Evolutionary conservation across 2,113 vertebrate genomes (phyloP).

Genomic region (Deroptyus accipitrinus): DNA sequence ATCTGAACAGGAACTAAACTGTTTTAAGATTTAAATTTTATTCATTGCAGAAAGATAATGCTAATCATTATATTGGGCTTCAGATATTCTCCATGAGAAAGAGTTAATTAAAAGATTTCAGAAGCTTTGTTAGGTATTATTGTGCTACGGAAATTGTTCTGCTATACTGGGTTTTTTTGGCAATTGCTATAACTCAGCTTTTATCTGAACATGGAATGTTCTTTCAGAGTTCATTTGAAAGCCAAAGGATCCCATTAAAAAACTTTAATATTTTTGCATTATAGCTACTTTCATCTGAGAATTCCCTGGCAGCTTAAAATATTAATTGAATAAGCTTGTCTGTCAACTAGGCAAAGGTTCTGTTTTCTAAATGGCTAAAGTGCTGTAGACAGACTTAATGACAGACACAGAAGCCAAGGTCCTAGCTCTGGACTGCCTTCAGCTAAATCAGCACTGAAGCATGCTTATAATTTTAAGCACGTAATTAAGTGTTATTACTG

Average conservation of each 20-base stretch:
- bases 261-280: neutral
- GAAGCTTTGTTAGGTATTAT: neutral
- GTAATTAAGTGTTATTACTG: neutral
- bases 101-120: neutral
- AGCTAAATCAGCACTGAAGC: neutral
- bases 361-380: neutral
- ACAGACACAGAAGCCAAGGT: neutral
- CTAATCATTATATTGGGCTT: neutral
- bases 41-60: neutral
- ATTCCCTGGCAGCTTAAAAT: neutral
- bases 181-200: neutral
- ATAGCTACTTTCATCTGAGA: neutral
- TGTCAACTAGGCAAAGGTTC: neutral
- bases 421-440: neutral
- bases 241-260: neutral
- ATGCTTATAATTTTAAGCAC: neutral
- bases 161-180: neutral
- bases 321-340: neutral
- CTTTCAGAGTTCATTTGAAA: conserved; percentile 17
- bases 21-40: neutral
- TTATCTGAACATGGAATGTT: neutral
- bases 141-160: neutral
- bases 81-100: neutral
- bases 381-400: neutral
- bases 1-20: neutral